Conservation (phyloP, 1,140 invertebrate genomes). For the Goniozus legneri region DNA sequence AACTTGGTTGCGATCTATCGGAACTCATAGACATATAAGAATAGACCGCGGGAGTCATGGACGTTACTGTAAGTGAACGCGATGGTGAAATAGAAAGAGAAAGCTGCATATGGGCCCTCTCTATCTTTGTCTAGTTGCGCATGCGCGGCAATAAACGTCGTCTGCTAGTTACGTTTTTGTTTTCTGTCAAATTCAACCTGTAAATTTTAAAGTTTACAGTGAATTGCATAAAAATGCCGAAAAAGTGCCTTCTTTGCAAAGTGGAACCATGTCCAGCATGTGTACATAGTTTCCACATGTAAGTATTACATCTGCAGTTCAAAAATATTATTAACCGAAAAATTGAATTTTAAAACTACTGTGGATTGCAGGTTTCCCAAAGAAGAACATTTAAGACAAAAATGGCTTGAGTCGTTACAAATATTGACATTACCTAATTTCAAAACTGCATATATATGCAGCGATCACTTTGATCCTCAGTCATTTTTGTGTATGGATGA, state of each 20-base stretch:
- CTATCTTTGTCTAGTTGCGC: not conserved
- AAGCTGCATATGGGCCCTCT: not conserved
- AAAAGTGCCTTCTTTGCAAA: not conserved
- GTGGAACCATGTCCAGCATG: not conserved
- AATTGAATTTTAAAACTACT: not conserved
- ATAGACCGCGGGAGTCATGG: not conserved
- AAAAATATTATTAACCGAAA: not conserved
- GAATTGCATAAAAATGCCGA: not conserved
- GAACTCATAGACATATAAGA: not conserved
- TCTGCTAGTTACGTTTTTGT: not conserved
- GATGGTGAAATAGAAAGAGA: not conserved
- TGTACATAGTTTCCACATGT: not conserved
- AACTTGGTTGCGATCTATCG: too few species aligned
- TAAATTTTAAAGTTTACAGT: not conserved
- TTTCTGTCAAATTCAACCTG: too few species aligned
- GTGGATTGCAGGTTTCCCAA: not conserved
- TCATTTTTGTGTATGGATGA: not conserved
- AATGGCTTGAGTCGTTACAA: not conserved
- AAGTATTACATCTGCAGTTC: not conserved
- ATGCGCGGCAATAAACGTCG: not conserved
- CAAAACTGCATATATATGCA: not conserved
- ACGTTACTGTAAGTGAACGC: not conserved
- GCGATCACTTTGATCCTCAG: not conserved
- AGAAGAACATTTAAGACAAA: not conserved
- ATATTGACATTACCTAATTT: not conserved